Evolutionary conservation across 2,888 invertebrate genomes (phyloP), one percentile per base, ranked within the genome.

Genomic region (Ormyrus pomaceus): DNA sequence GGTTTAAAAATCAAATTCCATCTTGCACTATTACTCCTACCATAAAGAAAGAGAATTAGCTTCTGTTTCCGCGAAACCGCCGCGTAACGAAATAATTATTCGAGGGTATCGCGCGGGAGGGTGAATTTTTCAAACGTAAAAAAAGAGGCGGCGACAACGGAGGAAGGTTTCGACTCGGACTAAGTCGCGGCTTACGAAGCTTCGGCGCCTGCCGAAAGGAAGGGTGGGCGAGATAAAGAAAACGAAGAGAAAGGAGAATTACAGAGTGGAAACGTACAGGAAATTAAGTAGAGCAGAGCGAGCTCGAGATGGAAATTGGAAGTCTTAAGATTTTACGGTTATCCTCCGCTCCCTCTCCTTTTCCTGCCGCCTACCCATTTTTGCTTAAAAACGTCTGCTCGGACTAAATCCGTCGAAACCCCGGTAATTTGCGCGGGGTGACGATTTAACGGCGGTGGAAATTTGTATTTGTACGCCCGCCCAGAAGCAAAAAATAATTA

Each of bases 271-370:
- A 58, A 59, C 56, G 61, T 56, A 69, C 62, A 50, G 68, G 64
- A 79, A 70, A 79, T 79, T 74, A 66, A 79, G 74, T 74, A 46
- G 69, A 79, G 75, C 9, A 51, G 59, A 53, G 73, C 69, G 34
- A 72, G n/a, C 34, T 66, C 53, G 65, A 72, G 74, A 74, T 79
- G 70, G 74, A 74, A 79, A 79, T 79, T 79, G 74, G 51, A 74
- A 74, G 79, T 79, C 74, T 79, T 75, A 79, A 59, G 74, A 75
- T 79, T 79, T 78, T 72, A 65, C 74, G 69, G 64, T 79, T 75
- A 75, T 65, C 74, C 70, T 55, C 13, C n/a, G 19, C 8, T 68
- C 61, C 50, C 51, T 73, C 78, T 58, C n/a, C 46, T 10, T 61
- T 6, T 51, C 50, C 34, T 48, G 8, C 59, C 34, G 55, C 58